Percentiles rank a stretch among this genome's conserved stretches.
phyloP scores from a whole-genome alignment of 2,888 invertebrate species.

The Aphodius granarius region DNA sequence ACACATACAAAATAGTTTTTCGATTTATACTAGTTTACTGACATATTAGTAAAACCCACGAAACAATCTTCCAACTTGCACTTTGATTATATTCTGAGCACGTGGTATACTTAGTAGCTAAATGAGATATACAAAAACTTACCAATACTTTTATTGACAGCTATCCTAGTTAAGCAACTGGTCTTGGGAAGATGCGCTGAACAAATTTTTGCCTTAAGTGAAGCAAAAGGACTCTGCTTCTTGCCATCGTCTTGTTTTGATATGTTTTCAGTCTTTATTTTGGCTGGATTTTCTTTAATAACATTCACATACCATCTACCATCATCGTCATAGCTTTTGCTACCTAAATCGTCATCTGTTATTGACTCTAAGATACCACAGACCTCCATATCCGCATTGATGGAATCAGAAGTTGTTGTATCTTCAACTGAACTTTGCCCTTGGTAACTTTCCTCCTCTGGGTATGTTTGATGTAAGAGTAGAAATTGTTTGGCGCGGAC shows the following conservation, averaged over 20 bases:
- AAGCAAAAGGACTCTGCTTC: conserved; percentile 51
- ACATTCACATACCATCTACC: conserved; percentile 31
- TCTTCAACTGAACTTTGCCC: conserved; percentile 56
- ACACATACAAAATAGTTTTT: too few species aligned
- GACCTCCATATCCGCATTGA: conserved; percentile 57
- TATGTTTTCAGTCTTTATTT: conserved; percentile 50
- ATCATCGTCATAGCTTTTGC: conserved; percentile 41
- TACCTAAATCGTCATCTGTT: conserved; percentile 44
- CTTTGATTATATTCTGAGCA: conserved; percentile 28
- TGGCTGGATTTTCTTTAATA: conserved; percentile 30
- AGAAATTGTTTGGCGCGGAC: conserved; percentile 48
- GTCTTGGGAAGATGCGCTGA: conserved; percentile 54
- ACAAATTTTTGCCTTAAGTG: conserved; percentile 53
- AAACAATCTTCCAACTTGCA: too few species aligned
- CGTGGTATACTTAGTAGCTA: background rate
- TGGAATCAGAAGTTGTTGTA: conserved; percentile 56
- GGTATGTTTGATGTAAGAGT: conserved; percentile 47
- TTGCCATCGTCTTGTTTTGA: conserved; percentile 46
- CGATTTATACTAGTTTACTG: too few species aligned
- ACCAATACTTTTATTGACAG: conserved; percentile 54
- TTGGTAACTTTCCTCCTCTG: conserved; percentile 50
- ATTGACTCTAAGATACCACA: conserved; percentile 53
- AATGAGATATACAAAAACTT: conserved; percentile 40
- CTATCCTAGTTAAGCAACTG: conserved; percentile 51
- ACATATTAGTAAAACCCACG: too few species aligned